Percentiles rank a stretch among this genome's conserved stretches.
Conservation (phyloP, 2,113 vertebrate species). For the Columba janthina region DNA sequence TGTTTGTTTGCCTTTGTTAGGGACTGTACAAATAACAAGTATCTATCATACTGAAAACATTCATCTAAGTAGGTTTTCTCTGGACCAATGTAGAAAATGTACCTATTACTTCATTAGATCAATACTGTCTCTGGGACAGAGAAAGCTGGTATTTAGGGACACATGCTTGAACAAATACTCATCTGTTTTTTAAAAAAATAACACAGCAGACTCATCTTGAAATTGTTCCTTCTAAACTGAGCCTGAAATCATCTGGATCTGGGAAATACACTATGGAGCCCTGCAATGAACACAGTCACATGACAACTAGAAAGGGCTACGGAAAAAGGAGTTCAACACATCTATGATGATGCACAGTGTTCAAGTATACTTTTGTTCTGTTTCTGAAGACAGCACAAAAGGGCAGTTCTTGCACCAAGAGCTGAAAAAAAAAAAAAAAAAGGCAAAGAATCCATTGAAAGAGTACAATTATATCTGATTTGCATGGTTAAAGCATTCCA, state of each 20-base stretch:
- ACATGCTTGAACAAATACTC: not conserved
- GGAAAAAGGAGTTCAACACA: not conserved
- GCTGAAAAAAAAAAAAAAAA: not conserved
- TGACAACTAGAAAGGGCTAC: not conserved
- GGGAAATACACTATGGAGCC: not conserved
- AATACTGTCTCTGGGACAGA: not conserved
- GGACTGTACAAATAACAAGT: not conserved
- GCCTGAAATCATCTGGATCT: not conserved
- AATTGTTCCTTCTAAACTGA: not conserved
- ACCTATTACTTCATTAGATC: not conserved
- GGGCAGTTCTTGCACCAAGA: not conserved
- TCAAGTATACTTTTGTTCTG: not conserved
- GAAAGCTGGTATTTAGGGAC: not conserved
- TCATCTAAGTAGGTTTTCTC: not conserved
- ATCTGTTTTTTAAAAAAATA: not conserved
- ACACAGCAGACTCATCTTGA: not conserved
- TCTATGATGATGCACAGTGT: not conserved
- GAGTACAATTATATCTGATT: not conserved
- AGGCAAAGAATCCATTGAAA: not conserved
- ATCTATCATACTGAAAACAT: not conserved
- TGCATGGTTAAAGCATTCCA: not conserved
- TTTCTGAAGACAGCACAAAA: constrained; percentile 1
- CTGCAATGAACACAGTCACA: not conserved
- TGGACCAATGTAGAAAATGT: not conserved
- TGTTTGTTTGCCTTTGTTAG: not conserved